Conservation (phyloP, 2,888 invertebrate species). For the Mellilla xanthometata region DNA sequence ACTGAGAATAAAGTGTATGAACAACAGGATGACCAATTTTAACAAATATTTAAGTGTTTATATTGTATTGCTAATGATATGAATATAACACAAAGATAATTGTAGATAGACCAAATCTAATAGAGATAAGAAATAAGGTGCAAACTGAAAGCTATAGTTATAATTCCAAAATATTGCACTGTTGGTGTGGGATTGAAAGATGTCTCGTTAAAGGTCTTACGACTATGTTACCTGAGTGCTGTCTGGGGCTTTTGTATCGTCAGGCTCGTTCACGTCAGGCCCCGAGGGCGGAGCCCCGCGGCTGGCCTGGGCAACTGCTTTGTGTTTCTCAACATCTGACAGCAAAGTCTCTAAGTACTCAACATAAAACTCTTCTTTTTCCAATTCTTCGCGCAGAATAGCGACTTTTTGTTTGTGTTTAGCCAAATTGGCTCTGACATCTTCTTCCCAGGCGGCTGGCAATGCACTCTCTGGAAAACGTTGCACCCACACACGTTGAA, state of each 20-base stretch:
- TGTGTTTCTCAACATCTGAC: constrained; percentile 93
- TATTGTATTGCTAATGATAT: constrained; percentile 22
- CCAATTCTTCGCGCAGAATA: constrained; percentile 91
- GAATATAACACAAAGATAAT: constrained; percentile 26
- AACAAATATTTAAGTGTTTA: constrained; percentile 5
- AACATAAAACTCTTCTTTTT: constrained; percentile 95
- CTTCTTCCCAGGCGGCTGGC: constrained; percentile 96
- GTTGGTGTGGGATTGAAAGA: too few relatives aligned
- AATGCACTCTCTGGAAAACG: constrained; percentile 95
- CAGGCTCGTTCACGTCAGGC: constrained; percentile 67
- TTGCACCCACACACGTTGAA: constrained; percentile 95
- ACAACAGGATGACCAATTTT: constrained; percentile 4
- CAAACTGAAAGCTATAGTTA: constrained; percentile 12
- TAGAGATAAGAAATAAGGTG: constrained; percentile 30
- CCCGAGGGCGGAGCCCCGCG: constrained; percentile 77
- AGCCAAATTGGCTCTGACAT: constrained; percentile 93
- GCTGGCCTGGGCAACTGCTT: constrained; percentile 78
- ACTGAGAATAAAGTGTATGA: constrained; percentile 5
- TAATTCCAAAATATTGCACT: constrained; percentile 21
- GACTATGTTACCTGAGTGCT: constrained; percentile 70
- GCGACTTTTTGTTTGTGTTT: constrained; percentile 94
- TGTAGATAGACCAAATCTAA: constrained; percentile 31
- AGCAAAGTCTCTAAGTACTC: constrained; percentile 93
- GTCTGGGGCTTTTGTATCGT: constrained; percentile 69
- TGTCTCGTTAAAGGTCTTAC: too few relatives aligned